These are phyloP conservation scores for Oceanites oceanicus DNA, from an alignment of 2,113 vertebrate genomes.

Conservation along the genomic window DNA sequence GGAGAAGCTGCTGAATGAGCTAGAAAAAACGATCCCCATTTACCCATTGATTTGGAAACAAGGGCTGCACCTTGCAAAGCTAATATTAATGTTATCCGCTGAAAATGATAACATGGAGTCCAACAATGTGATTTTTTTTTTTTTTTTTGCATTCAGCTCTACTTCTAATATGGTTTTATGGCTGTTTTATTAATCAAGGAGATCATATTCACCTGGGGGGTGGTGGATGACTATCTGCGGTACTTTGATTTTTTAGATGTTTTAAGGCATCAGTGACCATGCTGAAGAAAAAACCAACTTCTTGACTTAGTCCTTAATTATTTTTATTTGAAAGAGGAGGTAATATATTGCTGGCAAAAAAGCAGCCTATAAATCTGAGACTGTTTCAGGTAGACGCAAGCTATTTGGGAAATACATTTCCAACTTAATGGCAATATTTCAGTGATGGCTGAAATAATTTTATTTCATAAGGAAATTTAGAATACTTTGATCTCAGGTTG, in stretches of 20 bases:
- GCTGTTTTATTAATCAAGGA: not conserved
- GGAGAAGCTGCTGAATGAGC: not conserved
- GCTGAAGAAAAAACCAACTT: not conserved
- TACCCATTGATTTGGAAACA: not conserved
- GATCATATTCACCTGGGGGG: not conserved
- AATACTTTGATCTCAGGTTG: not conserved
- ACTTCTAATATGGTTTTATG: not conserved
- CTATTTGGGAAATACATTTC: not conserved
- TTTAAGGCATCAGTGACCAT: not conserved
- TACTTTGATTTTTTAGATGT: not conserved
- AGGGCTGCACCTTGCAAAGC: not conserved
- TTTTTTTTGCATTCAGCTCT: not conserved
- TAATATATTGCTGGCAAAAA: not conserved
- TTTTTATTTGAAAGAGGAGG: not conserved
- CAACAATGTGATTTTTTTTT: not conserved
- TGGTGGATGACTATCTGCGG: not conserved
- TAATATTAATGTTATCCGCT: not conserved
- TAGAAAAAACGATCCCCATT: not conserved
- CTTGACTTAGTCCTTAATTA: not conserved
- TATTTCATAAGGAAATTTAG: conserved; percentile 46
- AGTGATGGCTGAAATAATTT: not conserved
- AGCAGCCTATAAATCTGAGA: not conserved
- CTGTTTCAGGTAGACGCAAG: not conserved
- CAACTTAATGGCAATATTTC: not conserved
- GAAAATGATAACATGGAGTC: rapidly evolving